Evolutionary conservation across 2,113 vertebrate species (phyloP).

Genomic region (Perca flavescens): DNA sequence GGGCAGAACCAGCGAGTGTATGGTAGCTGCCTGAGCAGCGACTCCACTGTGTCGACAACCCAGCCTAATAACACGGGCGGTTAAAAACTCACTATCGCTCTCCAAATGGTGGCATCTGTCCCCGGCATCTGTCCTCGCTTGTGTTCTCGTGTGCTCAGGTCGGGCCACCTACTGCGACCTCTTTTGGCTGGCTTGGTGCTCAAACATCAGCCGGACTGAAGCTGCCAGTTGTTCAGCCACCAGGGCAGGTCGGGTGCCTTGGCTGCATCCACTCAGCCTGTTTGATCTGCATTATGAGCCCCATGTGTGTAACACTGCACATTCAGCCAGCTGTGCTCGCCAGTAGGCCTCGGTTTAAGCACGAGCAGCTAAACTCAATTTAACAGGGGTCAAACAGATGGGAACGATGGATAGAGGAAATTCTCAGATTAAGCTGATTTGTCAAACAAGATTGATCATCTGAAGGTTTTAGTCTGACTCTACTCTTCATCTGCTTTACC

Average conservation of each 20-base stretch:
- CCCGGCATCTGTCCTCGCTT: constrained; percentile 71
- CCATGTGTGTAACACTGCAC: constrained; percentile 28
- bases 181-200: constrained; percentile 51
- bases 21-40: constrained; percentile 6
- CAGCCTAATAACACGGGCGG: constrained; percentile 54
- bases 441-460: constrained; percentile 34
- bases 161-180: constrained; percentile 52
- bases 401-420: constrained; percentile 8
- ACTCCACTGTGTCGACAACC: constrained; percentile 36
- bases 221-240: constrained; percentile 45
- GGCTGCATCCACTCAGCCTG: constrained; percentile 53
- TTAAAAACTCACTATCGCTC: constrained; percentile 51
- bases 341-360: constrained; percentile 22
- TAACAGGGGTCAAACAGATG: constrained; percentile 50
- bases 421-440: constrained; percentile 31
- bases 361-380: not conserved
- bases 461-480: not conserved
- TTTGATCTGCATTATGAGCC: constrained; percentile 57
- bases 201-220: constrained; percentile 38
- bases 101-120: constrained; percentile 75
- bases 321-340: constrained; percentile 26
- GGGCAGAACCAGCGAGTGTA: constrained; percentile 21
- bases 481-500: not conserved
- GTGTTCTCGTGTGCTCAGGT: constrained; percentile 69
- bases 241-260: constrained; percentile 43